Conservation (phyloP, 2,113 vertebrate species). For the Parus major region DNA sequence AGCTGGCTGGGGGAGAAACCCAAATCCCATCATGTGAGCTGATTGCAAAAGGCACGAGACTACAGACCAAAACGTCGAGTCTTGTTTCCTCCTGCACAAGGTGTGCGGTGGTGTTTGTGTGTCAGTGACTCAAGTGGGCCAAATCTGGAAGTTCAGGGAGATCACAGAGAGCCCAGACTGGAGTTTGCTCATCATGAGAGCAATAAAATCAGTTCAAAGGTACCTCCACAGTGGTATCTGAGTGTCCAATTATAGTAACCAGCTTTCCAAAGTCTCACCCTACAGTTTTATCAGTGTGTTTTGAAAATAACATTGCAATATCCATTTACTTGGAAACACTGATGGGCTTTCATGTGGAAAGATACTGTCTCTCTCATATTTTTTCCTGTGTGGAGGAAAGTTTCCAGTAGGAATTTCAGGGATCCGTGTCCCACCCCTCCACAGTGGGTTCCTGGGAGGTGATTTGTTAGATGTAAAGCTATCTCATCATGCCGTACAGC, state of each 20-base stretch:
- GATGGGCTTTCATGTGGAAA: neutral
- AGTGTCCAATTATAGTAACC: neutral
- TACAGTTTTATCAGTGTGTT: neutral
- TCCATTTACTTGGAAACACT: neutral
- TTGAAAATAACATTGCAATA: neutral
- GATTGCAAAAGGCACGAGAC: neutral
- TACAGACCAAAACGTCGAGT: neutral
- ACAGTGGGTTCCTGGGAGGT: neutral
- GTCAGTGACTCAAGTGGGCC: fast-evolving
- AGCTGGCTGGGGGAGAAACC: neutral
- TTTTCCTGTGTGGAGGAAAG: neutral
- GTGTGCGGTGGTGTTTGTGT: neutral
- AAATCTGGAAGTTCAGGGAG: neutral
- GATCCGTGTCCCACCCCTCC: neutral
- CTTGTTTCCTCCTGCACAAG: neutral
- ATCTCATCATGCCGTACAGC: neutral
- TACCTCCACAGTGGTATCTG: neutral
- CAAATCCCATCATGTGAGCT: neutral
- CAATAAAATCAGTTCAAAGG: neutral
- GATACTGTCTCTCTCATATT: fast-evolving
- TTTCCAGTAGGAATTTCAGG: neutral
- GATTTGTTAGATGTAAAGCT: neutral
- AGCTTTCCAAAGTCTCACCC: neutral
- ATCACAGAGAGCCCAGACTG: neutral
- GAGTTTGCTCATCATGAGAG: neutral